Evolutionary conservation across 2,888 invertebrate genomes (phyloP).

Genomic region (Scaptomyza parva): DNA sequence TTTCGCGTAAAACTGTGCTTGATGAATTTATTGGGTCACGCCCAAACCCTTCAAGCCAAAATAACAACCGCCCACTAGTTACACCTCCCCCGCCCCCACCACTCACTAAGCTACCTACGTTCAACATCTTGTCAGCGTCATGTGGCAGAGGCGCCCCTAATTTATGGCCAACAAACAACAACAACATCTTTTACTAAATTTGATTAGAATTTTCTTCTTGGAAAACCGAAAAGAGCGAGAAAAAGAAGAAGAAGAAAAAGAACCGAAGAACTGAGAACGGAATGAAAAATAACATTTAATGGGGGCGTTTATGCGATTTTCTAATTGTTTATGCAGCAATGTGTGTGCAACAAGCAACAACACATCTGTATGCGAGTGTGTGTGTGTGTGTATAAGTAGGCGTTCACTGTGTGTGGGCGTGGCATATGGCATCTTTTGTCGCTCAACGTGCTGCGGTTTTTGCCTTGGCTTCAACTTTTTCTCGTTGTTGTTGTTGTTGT

Average conservation of each 20-base stretch:
- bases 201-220: slow-evolving; percentile 28
- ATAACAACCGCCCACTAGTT: background rate
- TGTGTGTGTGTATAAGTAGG: slow-evolving; percentile 5
- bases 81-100: background rate
- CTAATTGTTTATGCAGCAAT: slow-evolving; percentile 60
- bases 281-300: slow-evolving; percentile 58
- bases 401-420: slow-evolving; percentile 29
- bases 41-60: slow-evolving; percentile 17
- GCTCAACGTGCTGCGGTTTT: slow-evolving; percentile 51
- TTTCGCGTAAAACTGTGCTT: slow-evolving; percentile 27
- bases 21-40: slow-evolving; percentile 62
- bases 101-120: too few relatives aligned
- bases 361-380: background rate
- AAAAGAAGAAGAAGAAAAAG: too few relatives aligned
- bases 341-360: slow-evolving; percentile 61
- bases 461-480: slow-evolving; percentile 34
- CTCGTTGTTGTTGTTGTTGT: slow-evolving; percentile 21
- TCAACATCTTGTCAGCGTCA: slow-evolving; percentile 48
- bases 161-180: slow-evolving; percentile 38
- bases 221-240: slow-evolving; percentile 31
- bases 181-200: slow-evolving; percentile 8
- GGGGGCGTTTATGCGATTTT: slow-evolving; percentile 74
- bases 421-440: slow-evolving; percentile 58
- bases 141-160: slow-evolving; percentile 57
- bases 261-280: too few relatives aligned